These are phyloP conservation scores for Drosophila nikananu DNA, from an alignment of 1,140 invertebrate genomes.

Conservation along the genomic window DNA sequence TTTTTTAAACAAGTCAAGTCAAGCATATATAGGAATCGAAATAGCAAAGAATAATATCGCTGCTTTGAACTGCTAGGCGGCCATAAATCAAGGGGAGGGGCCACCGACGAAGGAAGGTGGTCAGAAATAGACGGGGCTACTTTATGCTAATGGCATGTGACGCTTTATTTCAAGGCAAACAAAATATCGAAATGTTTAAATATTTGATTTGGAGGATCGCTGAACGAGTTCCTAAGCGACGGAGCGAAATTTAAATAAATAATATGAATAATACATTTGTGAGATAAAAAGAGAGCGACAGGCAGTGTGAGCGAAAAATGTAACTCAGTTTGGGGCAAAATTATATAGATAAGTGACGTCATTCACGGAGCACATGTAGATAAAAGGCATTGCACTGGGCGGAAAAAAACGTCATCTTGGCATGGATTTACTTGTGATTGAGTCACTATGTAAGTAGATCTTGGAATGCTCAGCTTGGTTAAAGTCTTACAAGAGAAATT, in stretches of 20 bases:
- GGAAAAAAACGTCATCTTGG: neutral
- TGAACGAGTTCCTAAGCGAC: slow-evolving; percentile 43
- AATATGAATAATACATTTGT: slow-evolving; percentile 70
- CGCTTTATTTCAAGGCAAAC: slow-evolving; percentile 65
- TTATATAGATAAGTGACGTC: slow-evolving; percentile 60
- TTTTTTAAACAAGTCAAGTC: slow-evolving; percentile 62
- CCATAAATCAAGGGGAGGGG: slow-evolving; percentile 41
- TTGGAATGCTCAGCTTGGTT: neutral
- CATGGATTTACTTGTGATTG: neutral
- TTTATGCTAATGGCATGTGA: slow-evolving; percentile 79
- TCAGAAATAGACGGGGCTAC: slow-evolving; percentile 63
- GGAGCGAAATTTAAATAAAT: slow-evolving; percentile 42
- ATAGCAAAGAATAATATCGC: slow-evolving; percentile 29
- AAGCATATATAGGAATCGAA: slow-evolving; percentile 37
- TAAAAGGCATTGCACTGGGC: slow-evolving; percentile 13
- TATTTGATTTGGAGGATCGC: slow-evolving; percentile 32
- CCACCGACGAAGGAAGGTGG: neutral
- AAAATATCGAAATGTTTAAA: slow-evolving; percentile 37
- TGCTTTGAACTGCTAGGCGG: slow-evolving; percentile 46
- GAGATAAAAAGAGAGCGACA: slow-evolving; percentile 1
- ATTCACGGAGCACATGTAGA: slow-evolving; percentile 51
- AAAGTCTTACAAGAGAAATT: rapidly evolving
- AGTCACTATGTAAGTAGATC: neutral
- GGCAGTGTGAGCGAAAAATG: slow-evolving; percentile 9
- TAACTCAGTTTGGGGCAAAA: slow-evolving; percentile 46